Evolutionary conservation across 1,140 invertebrate genomes (phyloP), one percentile per base, ranked within the genome.

Genomic region (Drosophila neocordata): DNA sequence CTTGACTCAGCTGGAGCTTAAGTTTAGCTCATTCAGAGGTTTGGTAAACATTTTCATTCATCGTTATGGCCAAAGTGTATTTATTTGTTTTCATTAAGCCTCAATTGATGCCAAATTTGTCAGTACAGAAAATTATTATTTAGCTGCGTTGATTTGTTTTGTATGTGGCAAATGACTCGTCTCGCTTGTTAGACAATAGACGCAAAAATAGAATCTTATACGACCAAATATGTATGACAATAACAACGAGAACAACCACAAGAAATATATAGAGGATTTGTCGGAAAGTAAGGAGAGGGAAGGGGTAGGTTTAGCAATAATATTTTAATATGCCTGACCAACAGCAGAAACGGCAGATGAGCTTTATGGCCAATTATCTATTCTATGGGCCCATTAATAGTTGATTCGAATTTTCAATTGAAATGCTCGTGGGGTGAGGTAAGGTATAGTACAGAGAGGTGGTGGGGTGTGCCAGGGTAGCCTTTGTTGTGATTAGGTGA

Each of bases 321-420:
- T 74, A 85, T 87, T 85, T 85, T 88, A 85, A 87, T 85, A 85
- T 85, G 83, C 82, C 70, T 69, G 74, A 64, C 82, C 81, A 82
- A 74, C 51, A 61, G 41, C 71, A 57, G 65, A 15, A 20, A 48
- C 55, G 78, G 55, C 69, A 79, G 84, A 87, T 88, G 83, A 83
- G 79, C 56, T 88, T 87, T 83, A 87, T 88, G 79, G 82, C 83
- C 82, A 87, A 85, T 85, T 85, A 85, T 85, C 74, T 82, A 88
- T 87, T 87, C 82, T 75, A 88, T 88, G 83, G 77, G 51, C 56
- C 78, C 65, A 87, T 87, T 87, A 85, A 81, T 78, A 70, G 74
- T 55, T 62, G 70, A 87, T 79, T 82, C 67, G 70, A 75, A 82
- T 78, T 82, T 72, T 77, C 62, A 74, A 74, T 74, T 69, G 66